These are phyloP conservation scores for Thysanoteuthis rhombus DNA, from an alignment of 2,888 invertebrate genomes.

Conservation along the genomic window DNA sequence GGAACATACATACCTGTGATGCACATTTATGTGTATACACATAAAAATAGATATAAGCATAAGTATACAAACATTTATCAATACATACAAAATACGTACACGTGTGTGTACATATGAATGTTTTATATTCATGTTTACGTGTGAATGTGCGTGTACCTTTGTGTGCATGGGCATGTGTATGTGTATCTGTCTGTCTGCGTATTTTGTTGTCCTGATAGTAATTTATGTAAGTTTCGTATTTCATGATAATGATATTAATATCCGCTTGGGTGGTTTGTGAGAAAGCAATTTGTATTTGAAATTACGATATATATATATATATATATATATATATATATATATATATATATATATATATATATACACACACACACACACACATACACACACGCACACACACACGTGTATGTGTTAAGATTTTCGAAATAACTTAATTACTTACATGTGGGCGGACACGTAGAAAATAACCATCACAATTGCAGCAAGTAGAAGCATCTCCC, in stretches of 20 bases:
- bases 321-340: constrained; percentile 15
- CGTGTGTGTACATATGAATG: no score
- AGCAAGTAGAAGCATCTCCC: not conserved
- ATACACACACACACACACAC: no score
- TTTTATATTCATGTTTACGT: not conserved
- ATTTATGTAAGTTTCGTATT: no score
- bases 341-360: not conserved
- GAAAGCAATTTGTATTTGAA: not conserved
- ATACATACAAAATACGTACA: no score
- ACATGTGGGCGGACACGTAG: not conserved
- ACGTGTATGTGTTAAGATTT: not conserved
- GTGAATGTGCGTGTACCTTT: not conserved
- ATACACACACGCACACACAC: no score
- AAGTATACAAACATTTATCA: not conserved
- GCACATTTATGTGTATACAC: not conserved
- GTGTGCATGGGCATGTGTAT: not conserved
- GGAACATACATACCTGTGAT: no score
- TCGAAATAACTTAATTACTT: not conserved
- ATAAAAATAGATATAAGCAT: not conserved
- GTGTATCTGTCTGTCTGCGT: not conserved
- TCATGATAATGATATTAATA: no score
- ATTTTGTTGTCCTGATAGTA: not conserved
- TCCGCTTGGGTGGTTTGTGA: no score
- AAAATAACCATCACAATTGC: not conserved
- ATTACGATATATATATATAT: not conserved